Conservation (phyloP, 1,140 invertebrate species). For the Listronotus oregonensis region DNA sequence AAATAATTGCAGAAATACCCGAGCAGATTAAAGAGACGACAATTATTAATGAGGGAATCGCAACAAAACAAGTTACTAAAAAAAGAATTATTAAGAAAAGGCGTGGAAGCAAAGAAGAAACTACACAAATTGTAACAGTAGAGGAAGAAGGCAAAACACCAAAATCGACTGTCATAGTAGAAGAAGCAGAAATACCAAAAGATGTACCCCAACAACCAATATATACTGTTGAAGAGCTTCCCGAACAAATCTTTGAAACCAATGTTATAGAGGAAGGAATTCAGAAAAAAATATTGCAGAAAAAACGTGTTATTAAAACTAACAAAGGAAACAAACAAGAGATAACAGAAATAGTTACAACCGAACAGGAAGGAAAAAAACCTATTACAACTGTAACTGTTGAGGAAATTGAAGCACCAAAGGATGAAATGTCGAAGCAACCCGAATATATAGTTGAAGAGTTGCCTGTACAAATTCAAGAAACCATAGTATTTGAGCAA, state of each 20-base stretch:
- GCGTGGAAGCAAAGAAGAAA: constrained; percentile 46
- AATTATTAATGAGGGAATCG: constrained; percentile 41
- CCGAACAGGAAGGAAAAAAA: constrained; percentile 53
- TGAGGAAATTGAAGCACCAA: constrained; percentile 7
- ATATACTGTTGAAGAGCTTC: constrained; percentile 48
- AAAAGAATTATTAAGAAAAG: constrained; percentile 51
- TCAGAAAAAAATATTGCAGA: constrained; percentile 43
- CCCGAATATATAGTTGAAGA: constrained; percentile 46
- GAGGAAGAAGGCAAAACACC: constrained; percentile 51
- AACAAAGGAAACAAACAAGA: constrained; percentile 42
- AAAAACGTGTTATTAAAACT: constrained; percentile 45
- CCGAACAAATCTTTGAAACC: constrained; percentile 44
- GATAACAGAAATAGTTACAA: constrained; percentile 48
- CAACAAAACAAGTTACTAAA: constrained; percentile 48
- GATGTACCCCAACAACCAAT: constrained; percentile 15
- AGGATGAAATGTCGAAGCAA: no score
- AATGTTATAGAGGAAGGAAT: constrained; percentile 44
- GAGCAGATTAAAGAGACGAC: constrained; percentile 47
- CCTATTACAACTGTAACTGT: constrained; percentile 42
- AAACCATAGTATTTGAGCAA: constrained; percentile 26
- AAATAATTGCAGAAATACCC: constrained; percentile 48
- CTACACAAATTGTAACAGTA: constrained; percentile 51
- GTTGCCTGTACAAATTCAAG: constrained; percentile 47
- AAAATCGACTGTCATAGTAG: constrained; percentile 44
- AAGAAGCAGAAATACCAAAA: constrained; percentile 38